These are phyloP conservation scores for Glyptemys insculpta DNA, from an alignment of 2,797 vertebrate species.

Conservation along the genomic window DNA sequence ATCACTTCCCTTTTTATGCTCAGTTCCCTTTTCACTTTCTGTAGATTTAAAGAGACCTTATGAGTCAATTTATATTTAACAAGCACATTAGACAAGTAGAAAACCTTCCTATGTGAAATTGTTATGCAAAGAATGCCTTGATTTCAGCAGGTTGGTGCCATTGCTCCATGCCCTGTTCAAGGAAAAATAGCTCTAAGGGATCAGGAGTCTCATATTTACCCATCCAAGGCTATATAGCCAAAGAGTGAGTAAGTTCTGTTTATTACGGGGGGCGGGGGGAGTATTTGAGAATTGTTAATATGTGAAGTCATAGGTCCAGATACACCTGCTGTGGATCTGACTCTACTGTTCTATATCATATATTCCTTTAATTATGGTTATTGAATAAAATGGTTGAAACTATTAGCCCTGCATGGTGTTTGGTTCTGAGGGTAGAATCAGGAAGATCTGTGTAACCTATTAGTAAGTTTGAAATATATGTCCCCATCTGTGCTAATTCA, in stretches of 20 bases:
- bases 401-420: neutral
- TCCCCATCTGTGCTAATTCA: neutral
- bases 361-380: neutral
- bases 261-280: too few relatives aligned
- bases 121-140: neutral
- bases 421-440: neutral
- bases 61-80: neutral
- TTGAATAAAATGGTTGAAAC: neutral
- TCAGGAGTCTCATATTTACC: neutral
- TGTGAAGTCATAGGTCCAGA: neutral
- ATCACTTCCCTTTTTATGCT: neutral
- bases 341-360: neutral
- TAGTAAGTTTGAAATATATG: neutral
- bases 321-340: neutral
- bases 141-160: neutral
- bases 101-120: neutral
- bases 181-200: neutral
- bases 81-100: neutral
- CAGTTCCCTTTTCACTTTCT: neutral
- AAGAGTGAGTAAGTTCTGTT: neutral
- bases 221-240: neutral
- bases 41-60: neutral
- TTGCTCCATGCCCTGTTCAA: neutral
- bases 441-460: neutral
- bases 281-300: neutral